Evolutionary conservation across 2,797 vertebrate species (phyloP).

Genomic region (Choloepus didactylus): DNA sequence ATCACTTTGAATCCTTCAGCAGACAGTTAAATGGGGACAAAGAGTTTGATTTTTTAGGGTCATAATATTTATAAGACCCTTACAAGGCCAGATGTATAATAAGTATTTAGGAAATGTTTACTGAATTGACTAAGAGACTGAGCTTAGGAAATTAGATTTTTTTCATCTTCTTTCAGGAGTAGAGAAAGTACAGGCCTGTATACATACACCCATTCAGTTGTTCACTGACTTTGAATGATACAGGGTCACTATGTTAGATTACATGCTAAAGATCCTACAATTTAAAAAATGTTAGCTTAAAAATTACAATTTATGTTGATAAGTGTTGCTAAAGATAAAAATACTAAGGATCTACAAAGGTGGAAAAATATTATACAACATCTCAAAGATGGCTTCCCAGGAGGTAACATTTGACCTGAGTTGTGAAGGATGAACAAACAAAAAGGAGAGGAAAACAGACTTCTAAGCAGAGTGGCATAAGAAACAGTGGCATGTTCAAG

Average conservation of each 20-base stretch:
- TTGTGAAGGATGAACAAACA: neutral
- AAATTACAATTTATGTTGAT: neutral
- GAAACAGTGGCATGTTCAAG: neutral
- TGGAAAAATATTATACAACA: neutral
- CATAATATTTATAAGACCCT: conserved; percentile 31
- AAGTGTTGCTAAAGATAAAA: conserved; percentile 38
- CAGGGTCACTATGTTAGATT: neutral
- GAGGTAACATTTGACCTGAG: neutral
- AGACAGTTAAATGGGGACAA: neutral
- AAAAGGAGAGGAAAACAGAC: neutral
- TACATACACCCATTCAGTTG: neutral
- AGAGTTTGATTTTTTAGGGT: neutral
- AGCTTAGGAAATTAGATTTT: conserved; percentile 9
- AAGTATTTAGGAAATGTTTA: conserved; percentile 37
- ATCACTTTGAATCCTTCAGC: neutral
- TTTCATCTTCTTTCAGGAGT: conserved; percentile 5
- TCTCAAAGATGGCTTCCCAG: neutral
- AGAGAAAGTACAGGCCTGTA: neutral
- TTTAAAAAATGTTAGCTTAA: neutral
- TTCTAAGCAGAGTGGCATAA: neutral
- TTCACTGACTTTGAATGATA: conserved; percentile 19
- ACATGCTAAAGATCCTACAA: neutral
- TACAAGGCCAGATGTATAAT: neutral
- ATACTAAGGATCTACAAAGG: conserved; percentile 10
- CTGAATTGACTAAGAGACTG: neutral